Evolutionary conservation across 1,140 invertebrate genomes (phyloP), one percentile per base, ranked within the genome.

Genomic region (Tetramorium alpestre): DNA sequence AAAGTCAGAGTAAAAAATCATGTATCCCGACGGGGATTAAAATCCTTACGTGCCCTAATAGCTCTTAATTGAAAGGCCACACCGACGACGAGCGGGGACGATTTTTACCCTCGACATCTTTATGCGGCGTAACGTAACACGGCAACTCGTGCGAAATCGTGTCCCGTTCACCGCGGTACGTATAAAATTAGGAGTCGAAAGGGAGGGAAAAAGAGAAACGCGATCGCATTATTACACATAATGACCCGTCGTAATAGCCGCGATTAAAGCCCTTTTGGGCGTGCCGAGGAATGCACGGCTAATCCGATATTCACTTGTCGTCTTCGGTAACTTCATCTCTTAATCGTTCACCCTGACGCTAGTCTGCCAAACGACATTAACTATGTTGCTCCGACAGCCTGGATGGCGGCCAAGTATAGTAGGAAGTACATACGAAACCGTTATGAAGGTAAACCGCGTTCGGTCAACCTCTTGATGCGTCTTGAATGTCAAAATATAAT

Each of bases 41-140:
- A 89, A 80, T 92, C 84, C 89, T 90, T 92, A 92, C 87, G 67
- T 73, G 62, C 60, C 77, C 78, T 93, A 93, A 94, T 93, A 92
- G 88, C 89, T 88, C 86, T 87, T 93, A 93, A 93, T 93, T 91
- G 92, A 92, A 93, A 92, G 87, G 73, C 86, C 72, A 87, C 80
- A 80, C 58, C 77, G 75, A 62, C 65, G 78, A 72, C 54, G 73
- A 28, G 72, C 62, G 81, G 60, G 89, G 78, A 75, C 70, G 49
- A 88, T 87, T 90, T 89, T 90, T 73, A 70, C 64, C 22, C 65
- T 80, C 88, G 91, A 92, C 87, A 91, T 88, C 89, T 92, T 92
- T 92, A 91, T 91, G 88, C 85, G 25, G 67, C 85, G 85, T 77
- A 77, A 81, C 87, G 70, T 64, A 82, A 85, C 88, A 58, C 38